These are phyloP conservation scores for Diarsia brunnea DNA, from an alignment of 2,888 invertebrate genomes.

Conservation along the genomic window DNA sequence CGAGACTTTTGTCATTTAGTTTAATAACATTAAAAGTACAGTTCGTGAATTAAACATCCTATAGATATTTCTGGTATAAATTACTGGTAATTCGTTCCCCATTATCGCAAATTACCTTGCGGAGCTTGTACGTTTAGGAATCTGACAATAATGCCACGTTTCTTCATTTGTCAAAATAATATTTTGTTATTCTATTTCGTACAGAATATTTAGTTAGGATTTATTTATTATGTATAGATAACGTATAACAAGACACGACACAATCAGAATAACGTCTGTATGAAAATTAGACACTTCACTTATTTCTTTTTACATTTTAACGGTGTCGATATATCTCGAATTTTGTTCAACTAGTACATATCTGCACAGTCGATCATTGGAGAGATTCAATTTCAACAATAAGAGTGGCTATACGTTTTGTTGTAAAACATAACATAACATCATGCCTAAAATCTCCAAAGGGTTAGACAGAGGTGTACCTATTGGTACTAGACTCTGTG, in stretches of 20 bases:
- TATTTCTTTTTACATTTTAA: neutral
- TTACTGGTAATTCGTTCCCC: neutral
- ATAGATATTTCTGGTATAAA: neutral
- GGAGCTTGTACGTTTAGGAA: neutral
- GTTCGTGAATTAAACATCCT: neutral
- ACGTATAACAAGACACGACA: neutral
- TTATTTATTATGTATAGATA: too few relatives aligned
- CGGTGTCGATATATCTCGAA: neutral
- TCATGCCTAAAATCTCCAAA: too few relatives aligned
- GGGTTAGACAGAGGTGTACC: too few relatives aligned
- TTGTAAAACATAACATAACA: too few relatives aligned
- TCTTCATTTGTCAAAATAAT: neutral
- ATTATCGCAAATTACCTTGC: conserved; percentile 3
- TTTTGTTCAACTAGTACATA: neutral
- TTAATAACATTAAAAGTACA: neutral
- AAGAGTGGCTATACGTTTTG: neutral
- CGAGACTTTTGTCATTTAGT: neutral
- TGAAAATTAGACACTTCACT: neutral
- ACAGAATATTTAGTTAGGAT: neutral
- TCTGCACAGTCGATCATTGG: neutral
- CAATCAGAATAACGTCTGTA: neutral
- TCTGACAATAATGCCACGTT: neutral
- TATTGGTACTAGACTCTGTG: too few relatives aligned
- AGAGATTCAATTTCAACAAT: neutral
- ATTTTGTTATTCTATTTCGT: neutral